Percentiles rank a stretch among this genome's conserved stretches.
Conservation (phyloP, 2,797 vertebrate species). For the Pangasius djambal region DNA sequence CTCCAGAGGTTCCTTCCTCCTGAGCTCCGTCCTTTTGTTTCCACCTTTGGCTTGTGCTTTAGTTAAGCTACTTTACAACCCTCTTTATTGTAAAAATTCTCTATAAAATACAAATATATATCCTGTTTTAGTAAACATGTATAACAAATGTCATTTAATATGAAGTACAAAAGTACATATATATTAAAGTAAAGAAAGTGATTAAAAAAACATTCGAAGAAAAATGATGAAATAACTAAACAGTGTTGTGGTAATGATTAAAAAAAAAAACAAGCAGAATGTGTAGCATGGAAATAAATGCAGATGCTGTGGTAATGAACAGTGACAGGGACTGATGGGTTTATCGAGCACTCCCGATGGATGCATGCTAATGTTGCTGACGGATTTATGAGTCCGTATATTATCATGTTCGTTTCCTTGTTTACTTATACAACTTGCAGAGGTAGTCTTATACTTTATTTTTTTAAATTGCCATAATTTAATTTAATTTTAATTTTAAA, state of each 20-base stretch:
- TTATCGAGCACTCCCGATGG: conserved; percentile 1
- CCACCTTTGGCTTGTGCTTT: not conserved
- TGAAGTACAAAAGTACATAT: conserved; percentile 1
- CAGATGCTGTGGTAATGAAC: conserved; percentile 12
- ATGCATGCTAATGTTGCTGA: conserved; percentile 12
- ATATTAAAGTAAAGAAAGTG: conserved; percentile 50
- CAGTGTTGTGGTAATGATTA: conserved; percentile 2
- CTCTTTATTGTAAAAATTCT: not conserved
- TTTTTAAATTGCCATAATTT: conserved; percentile 30
- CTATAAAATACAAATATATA: not conserved
- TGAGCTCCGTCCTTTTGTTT: not conserved
- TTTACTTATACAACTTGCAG: conserved; percentile 27
- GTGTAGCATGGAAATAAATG: conserved; percentile 4
- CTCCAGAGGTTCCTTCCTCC: not conserved
- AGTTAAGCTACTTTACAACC: not conserved
- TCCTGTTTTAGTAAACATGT: not conserved
- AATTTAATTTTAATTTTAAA: conserved; percentile 40
- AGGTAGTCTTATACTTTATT: conserved; percentile 35
- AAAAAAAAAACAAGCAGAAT: not conserved
- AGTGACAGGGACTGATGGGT: conserved; percentile 27
- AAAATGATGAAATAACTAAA: conserved; percentile 43
- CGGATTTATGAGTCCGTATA: conserved; percentile 25
- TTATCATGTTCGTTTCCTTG: conserved; percentile 13
- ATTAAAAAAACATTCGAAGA: not conserved
- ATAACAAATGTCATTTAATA: not conserved